Conservation (phyloP, 2,113 vertebrate genomes). For the Nothocercus nigrocapillus region DNA sequence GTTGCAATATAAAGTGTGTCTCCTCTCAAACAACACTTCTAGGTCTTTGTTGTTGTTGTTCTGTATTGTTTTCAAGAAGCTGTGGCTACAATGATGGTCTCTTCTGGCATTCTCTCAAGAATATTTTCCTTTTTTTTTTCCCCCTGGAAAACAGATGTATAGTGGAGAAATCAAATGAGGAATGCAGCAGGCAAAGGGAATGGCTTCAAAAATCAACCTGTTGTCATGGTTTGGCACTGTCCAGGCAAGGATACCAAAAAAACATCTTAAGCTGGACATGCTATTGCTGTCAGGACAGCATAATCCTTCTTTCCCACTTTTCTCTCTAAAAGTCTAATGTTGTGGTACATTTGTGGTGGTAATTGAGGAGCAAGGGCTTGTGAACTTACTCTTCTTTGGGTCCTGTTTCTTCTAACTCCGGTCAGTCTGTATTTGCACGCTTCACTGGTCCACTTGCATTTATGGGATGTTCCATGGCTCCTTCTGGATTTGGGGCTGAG, state of each 20-base stretch:
- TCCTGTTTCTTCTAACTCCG: too few species aligned
- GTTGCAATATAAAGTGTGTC: neutral
- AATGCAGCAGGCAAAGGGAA: neutral
- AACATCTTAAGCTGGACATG: neutral
- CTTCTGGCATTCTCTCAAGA: neutral
- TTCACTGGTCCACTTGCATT: too few species aligned
- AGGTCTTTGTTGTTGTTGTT: neutral
- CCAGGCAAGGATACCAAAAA: too few species aligned
- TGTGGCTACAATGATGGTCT: neutral
- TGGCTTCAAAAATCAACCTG: neutral
- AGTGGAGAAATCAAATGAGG: neutral
- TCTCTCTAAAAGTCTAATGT: neutral
- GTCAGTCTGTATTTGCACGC: too few species aligned
- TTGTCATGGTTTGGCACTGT: neutral
- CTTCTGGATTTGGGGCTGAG: too few species aligned
- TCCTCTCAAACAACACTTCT: neutral
- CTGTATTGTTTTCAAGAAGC: neutral
- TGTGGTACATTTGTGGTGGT: too few species aligned
- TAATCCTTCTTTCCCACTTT: neutral
- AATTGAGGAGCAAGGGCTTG: too few species aligned
- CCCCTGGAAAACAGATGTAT: neutral
- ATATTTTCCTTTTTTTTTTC: neutral
- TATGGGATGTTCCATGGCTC: too few species aligned
- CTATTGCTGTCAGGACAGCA: accelerated
- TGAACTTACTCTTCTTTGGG: too few species aligned